Base-by-base conservation (phyloP, 2,797 vertebrate species). In the Enteromius thamalakanensis region DNA sequence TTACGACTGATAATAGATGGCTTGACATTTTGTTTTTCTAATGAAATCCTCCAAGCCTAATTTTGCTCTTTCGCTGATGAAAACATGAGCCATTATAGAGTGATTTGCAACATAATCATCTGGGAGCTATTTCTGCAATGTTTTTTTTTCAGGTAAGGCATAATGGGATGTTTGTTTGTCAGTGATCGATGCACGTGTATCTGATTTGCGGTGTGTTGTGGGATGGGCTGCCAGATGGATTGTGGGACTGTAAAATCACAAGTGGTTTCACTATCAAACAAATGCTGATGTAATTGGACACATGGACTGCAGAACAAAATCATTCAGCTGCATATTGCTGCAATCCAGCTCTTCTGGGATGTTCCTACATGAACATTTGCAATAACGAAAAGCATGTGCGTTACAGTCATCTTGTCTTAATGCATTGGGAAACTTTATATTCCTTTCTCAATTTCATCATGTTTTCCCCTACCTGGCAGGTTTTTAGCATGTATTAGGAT, bases 11-110 rank as follows among this genome's bases (percentile, higher is more conserved):
- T 76, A 82, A 82, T 82, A 34, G 62, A 82, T 82, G 81, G 81
- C 49, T 82, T 82, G 81, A 82, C 72, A 82, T 82, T 82, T 82
- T 17, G 81, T 82, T 82, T 82, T 82, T 68, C 71, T 82, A 82
- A 82, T 82, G 81, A 82, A 82, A 55, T 82, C 72, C 62, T 82
- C 81, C 62, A 68, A 82, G 62, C 62, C 62, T 75, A 82, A 76
- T 82, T 82, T 76, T 82, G 62, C n/a, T 15, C 34, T 82, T 82
- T 82, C 47, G 49, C 81, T 82, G 81, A 82, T 82, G 81, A 68
- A 82, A 82, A 76, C 72, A 82, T 68, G 37, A 68, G 81, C 64
- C 71, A 82, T 82, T 82, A 82, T 42, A 53, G 49, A 65, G 62
- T 68, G 72, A 82, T 82, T 82, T 82, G 81, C 47, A 68, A 34